Evolutionary conservation across 2,888 invertebrate species (phyloP), one percentile per base, ranked within the genome.

Genomic region (Clitarchus hookeri): DNA sequence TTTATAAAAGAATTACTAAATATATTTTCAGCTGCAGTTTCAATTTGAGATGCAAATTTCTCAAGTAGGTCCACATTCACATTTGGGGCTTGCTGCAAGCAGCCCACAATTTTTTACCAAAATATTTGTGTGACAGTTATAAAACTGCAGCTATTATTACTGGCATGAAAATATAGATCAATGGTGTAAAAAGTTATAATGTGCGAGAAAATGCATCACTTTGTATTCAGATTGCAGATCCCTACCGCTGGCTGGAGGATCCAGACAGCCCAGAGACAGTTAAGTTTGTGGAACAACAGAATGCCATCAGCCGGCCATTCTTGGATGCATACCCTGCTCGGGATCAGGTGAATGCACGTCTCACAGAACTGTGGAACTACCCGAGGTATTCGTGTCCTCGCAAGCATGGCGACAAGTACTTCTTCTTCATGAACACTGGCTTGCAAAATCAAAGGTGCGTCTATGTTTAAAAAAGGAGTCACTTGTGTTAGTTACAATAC

Each of bases 161-260:
- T n/a, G n/a, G n/a, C n/a, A n/a, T n/a, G n/a, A n/a, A n/a, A n/a
- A n/a, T n/a, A n/a, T n/a, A n/a, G n/a, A n/a, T n/a, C n/a, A n/a
- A 48, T 48, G 6, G 48, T 48, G 48, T 48, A 48, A 16, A 8
- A 48, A 48, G 48, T 2, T 4, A 48, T 1, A 16, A 48, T 48
- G 11, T 16, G 11, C 16, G 48, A 48, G 11, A 48, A 48, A 48
- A 48, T 48, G 48, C 1, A 11, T 11, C 16, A 9, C 0, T 16
- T 19, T 65, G 65, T n/a, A 89, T 90, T 44, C 91, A 98, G 97
- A 93, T 98, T 85, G 89, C 91, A 85, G 99, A 99, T 92, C 97
- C 97, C 0, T 99, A 99, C 91, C 95, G 98, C 86, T 99, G 98
- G 98, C 92, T 99, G 87, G 99, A 99, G 91, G 97, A 99, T 92